phyloP scores from a whole-genome alignment of 1,140 invertebrate species.

The Drosophila arawakana region DNA sequence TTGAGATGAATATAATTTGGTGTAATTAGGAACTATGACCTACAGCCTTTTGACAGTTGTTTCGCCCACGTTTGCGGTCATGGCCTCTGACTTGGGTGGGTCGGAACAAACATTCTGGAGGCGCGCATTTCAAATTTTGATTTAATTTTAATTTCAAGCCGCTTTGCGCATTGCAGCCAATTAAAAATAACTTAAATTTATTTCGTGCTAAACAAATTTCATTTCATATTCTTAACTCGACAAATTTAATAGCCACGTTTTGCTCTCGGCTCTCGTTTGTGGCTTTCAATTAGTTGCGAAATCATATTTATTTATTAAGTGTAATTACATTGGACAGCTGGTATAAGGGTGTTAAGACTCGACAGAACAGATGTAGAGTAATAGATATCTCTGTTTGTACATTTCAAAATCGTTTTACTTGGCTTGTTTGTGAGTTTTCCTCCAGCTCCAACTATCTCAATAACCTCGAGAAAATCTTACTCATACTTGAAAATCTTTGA shows the following conservation, averaged over 20 bases:
- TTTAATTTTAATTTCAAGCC: constrained; percentile 70
- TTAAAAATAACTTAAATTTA: constrained; percentile 73
- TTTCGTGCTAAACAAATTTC: constrained; percentile 62
- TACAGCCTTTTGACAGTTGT: constrained; percentile 28
- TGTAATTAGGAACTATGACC: constrained; percentile 59
- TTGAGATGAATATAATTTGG: constrained; percentile 40
- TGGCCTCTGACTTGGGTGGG: constrained; percentile 35
- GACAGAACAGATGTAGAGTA: constrained; percentile 13
- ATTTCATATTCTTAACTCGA: constrained; percentile 49
- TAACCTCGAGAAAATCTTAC: constrained; percentile 15
- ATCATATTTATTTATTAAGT: constrained; percentile 81
- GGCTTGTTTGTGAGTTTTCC: neutral
- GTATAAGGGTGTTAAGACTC: neutral
- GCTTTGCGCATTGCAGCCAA: constrained; percentile 50
- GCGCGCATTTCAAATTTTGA: constrained; percentile 53
- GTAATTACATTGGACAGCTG: constrained; percentile 69
- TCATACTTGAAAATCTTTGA: constrained; percentile 6
- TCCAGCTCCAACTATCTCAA: neutral
- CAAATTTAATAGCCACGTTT: constrained; percentile 57
- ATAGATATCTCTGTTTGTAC: constrained; percentile 44
- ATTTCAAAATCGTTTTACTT: constrained; percentile 34
- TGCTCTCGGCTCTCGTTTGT: constrained; percentile 19
- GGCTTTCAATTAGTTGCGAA: constrained; percentile 56
- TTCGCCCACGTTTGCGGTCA: constrained; percentile 17
- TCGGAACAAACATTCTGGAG: neutral